Conservation (phyloP, 2,888 invertebrate species). For the Allacma fusca region DNA sequence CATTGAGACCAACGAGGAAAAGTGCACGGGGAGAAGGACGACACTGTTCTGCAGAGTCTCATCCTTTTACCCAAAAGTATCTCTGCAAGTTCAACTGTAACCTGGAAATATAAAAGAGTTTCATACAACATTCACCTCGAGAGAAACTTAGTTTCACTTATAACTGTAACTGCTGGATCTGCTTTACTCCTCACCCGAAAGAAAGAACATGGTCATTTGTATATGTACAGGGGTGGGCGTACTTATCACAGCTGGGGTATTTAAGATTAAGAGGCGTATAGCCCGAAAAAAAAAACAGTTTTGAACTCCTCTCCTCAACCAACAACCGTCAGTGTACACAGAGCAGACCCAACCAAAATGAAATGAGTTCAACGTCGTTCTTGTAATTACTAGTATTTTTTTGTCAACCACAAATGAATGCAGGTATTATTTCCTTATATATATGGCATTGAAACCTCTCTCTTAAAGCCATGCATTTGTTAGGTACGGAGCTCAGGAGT, state of each 20-base stretch:
- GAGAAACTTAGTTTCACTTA: too few species aligned
- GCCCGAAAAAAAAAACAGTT: too few species aligned
- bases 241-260: background rate
- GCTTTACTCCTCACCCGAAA: background rate
- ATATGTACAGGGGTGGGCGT: background rate
- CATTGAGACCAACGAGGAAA: background rate
- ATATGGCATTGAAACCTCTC: background rate
- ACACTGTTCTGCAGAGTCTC: too few species aligned
- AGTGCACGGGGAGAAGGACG: background rate
- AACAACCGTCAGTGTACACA: too few species aligned
- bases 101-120: too few species aligned
- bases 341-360: background rate
- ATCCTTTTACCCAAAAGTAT: too few species aligned
- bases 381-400: background rate
- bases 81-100: too few species aligned
- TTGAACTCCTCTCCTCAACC: too few species aligned
- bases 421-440: background rate
- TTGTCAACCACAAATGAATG: conserved; percentile 4
- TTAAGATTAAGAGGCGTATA: too few species aligned
- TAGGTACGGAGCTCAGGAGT: background rate
- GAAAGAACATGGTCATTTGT: background rate
- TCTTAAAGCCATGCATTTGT: background rate
- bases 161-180: background rate
- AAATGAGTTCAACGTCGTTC: background rate
- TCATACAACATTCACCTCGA: too few species aligned